phyloP scores from a whole-genome alignment of 2,797 vertebrate genomes.

The Mallotus villosus region DNA sequence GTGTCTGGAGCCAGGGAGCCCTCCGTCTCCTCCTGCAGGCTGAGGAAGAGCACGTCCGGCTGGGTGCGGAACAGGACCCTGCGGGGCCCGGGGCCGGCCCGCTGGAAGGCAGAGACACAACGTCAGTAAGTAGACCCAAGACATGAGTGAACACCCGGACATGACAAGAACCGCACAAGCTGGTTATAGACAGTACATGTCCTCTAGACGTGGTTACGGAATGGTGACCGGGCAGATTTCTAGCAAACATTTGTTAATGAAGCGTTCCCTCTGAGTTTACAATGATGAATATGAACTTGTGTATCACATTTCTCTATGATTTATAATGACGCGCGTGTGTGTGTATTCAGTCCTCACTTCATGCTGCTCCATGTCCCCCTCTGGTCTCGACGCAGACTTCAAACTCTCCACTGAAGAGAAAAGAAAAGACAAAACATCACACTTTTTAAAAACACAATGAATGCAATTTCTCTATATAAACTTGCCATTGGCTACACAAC shows the following conservation, averaged over 20 bases:
- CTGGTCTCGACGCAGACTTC: conserved; percentile 37
- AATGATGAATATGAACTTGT: no score
- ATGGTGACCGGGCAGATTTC: no score
- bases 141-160: no score
- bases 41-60: conserved; percentile 73
- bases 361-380: conserved; percentile 42
- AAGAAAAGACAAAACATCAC: not conserved
- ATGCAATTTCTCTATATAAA: no score
- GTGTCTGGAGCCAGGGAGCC: conserved; percentile 47
- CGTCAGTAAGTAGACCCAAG: no score
- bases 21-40: conserved; percentile 53
- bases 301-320: no score
- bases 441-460: not conserved
- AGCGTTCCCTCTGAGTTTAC: no score
- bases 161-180: no score
- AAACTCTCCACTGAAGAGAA: conserved; percentile 58
- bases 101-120: conserved; percentile 38
- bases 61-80: conserved; percentile 75
- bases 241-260: no score
- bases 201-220: no score
- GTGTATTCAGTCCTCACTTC: conserved; percentile 53
- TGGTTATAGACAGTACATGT: no score
- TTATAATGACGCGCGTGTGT: not conserved
- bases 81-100: conserved; percentile 54
- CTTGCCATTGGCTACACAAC: no score